phyloP scores from a whole-genome alignment of 2,888 invertebrate species.

The Pseudococcus jackbeardsleyi region DNA sequence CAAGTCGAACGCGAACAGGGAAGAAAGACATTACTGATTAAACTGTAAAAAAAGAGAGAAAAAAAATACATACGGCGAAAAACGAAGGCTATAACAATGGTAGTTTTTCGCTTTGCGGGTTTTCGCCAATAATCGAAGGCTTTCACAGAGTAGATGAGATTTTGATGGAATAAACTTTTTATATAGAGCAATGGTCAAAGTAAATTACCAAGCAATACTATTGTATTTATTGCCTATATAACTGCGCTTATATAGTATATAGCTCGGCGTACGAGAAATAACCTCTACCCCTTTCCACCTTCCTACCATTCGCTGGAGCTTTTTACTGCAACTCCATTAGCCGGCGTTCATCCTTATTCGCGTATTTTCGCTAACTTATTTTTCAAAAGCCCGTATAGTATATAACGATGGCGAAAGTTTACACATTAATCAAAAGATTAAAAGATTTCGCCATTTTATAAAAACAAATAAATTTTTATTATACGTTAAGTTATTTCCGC shows the following conservation, averaged over 20 bases:
- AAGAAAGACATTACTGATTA: conserved; percentile 56
- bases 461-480: conserved; percentile 55
- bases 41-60: conserved; percentile 12
- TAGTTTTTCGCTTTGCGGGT: conserved; percentile 52
- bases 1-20: not conserved
- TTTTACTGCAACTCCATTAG: conserved; percentile 42
- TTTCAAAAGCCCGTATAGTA: conserved; percentile 13
- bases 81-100: conserved; percentile 41
- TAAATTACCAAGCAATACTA: conserved; percentile 56
- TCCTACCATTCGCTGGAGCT: not conserved
- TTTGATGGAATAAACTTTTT: conserved; percentile 64
- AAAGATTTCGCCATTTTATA: conserved; percentile 46
- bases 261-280: not conserved
- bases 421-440: conserved; percentile 54
- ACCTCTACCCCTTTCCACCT: not conserved
- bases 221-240: conserved; percentile 52
- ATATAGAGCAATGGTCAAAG: conserved; percentile 54
- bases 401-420: conserved; percentile 46
- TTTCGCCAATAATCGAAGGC: conserved; percentile 49
- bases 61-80: not conserved
- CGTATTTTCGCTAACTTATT: conserved; percentile 42
- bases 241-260: not conserved
- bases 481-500: conserved; percentile 42
- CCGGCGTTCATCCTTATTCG: conserved; percentile 43
- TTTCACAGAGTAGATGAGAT: conserved; percentile 60